Evolutionary conservation across 2,113 vertebrate genomes (phyloP).

Genomic region (Ariopsis seemanni): DNA sequence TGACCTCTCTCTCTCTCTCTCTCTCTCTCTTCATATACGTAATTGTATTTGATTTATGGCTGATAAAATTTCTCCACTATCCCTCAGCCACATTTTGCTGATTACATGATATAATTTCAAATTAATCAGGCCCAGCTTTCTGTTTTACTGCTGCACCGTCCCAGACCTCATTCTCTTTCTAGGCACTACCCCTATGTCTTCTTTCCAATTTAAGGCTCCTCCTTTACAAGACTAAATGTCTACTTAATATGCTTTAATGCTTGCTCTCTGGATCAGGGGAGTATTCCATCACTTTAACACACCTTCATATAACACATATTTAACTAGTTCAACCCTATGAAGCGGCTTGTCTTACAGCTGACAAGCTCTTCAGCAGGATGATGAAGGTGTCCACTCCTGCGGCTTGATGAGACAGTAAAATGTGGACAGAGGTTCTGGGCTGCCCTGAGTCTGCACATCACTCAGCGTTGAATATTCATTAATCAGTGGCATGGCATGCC

Average conservation of each 20-base stretch:
- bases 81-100: slow-evolving; percentile 45
- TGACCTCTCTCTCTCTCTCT: background rate
- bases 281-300: slow-evolving; percentile 82
- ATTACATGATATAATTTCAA: slow-evolving; percentile 44
- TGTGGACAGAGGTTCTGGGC: slow-evolving; percentile 68
- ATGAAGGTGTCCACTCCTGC: slow-evolving; percentile 78
- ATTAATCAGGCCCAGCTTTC: slow-evolving; percentile 39
- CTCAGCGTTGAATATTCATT: slow-evolving; percentile 79
- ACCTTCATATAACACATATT: slow-evolving; percentile 84
- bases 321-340: slow-evolving; percentile 80
- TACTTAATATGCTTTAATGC: slow-evolving; percentile 85
- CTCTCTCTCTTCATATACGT: background rate
- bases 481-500: slow-evolving; percentile 81
- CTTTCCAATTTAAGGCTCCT: slow-evolving; percentile 74
- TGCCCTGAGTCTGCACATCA: slow-evolving; percentile 73
- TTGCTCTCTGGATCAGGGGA: slow-evolving; percentile 75
- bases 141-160: slow-evolving; percentile 44
- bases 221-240: slow-evolving; percentile 80
- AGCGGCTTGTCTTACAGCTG: slow-evolving; percentile 77
- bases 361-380: slow-evolving; percentile 71
- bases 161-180: slow-evolving; percentile 66
- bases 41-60: slow-evolving; percentile 42
- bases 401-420: slow-evolving; percentile 81
- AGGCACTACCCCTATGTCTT: slow-evolving; percentile 73
- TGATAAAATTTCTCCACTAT: slow-evolving; percentile 35